A percentile compares a stretch with the other conserved stretches of the same genome.
These are phyloP conservation scores for Microvelia longipes DNA, from an alignment of 1,140 invertebrate species.

Conservation along the genomic window DNA sequence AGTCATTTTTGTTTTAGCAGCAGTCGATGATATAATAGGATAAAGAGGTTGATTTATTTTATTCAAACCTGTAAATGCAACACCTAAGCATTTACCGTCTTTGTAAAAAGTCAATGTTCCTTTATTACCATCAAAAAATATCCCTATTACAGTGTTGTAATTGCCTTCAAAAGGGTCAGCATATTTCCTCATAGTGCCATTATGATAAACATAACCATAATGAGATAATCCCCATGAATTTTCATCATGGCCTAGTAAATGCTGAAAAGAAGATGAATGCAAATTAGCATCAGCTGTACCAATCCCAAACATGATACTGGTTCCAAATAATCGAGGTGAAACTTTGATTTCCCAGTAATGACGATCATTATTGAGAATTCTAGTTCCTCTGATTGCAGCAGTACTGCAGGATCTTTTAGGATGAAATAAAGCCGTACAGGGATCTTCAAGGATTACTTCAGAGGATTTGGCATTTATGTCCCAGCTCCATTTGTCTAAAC, in stretches of 20 bases:
- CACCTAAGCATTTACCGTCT: constrained; percentile 43
- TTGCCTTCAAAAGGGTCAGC: constrained; percentile 54
- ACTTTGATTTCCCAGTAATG: constrained; percentile 54
- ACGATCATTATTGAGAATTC: constrained; percentile 42
- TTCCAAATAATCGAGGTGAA: constrained; percentile 51
- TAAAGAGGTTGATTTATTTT: constrained; percentile 42
- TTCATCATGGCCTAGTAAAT: constrained; percentile 51
- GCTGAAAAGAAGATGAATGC: constrained; percentile 48
- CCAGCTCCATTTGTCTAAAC: constrained; percentile 55
- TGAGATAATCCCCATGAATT: constrained; percentile 58
- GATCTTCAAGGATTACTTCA: constrained; percentile 44
- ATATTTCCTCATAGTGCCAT: constrained; percentile 41
- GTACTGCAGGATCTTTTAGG: constrained; percentile 62
- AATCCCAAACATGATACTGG: constrained; percentile 63
- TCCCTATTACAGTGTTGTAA: constrained; percentile 44
- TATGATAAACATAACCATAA: constrained; percentile 55
- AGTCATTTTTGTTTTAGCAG: constrained; percentile 58
- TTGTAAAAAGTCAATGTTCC: constrained; percentile 59
- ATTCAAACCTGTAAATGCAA: constrained; percentile 39
- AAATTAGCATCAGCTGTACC: constrained; percentile 44
- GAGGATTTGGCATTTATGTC: constrained; percentile 42
- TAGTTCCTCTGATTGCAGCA: constrained; percentile 47
- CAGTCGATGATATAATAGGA: constrained; percentile 54
- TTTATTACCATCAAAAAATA: constrained; percentile 47
- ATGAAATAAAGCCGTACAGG: constrained; percentile 45